A percentile compares a stretch with the other conserved stretches of the same genome.
Evolutionary conservation across 2,888 invertebrate genomes (phyloP).

Genomic region (Agapetus fuscipes): DNA sequence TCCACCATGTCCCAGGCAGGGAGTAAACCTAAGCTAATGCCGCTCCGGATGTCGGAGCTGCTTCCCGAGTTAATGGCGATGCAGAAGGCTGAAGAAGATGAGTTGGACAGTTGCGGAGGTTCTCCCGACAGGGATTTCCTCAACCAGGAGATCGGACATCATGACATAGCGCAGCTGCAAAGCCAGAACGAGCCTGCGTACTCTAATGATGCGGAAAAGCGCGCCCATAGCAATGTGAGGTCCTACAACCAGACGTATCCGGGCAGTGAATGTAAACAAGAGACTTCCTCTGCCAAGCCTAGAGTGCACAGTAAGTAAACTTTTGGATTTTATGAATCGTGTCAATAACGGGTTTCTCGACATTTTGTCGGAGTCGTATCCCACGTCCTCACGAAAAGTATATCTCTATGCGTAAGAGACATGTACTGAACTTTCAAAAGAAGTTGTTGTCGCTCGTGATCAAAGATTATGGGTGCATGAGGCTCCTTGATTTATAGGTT

Average conservation of each 20-base stretch:
- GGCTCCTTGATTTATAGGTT: no score
- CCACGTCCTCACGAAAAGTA: no score
- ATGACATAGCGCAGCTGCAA: conserved; percentile 21
- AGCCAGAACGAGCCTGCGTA: not conserved
- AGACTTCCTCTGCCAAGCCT: no score
- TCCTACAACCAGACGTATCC: not conserved
- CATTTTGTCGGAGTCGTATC: no score
- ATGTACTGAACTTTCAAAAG: no score
- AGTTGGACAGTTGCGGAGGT: conserved; percentile 29
- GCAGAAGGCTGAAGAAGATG: conserved; percentile 27
- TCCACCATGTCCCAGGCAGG: conserved; percentile 30
- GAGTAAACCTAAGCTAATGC: conserved; percentile 38
- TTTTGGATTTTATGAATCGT: no score
- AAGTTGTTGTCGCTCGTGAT: no score
- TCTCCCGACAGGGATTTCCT: conserved; percentile 30
- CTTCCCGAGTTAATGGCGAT: conserved; percentile 36
- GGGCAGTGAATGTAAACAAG: conserved; percentile 4
- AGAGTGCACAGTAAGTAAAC: no score
- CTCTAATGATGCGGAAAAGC: conserved; percentile 1
- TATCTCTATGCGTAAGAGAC: no score
- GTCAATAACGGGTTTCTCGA: no score
- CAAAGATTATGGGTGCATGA: no score
- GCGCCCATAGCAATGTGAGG: no score
- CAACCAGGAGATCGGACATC: conserved; percentile 6
- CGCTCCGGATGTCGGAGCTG: conserved; percentile 41